Evolutionary conservation across 2,113 vertebrate species (phyloP), one percentile per base, ranked within the genome.

Genomic region (Myotis lucifugus): DNA sequence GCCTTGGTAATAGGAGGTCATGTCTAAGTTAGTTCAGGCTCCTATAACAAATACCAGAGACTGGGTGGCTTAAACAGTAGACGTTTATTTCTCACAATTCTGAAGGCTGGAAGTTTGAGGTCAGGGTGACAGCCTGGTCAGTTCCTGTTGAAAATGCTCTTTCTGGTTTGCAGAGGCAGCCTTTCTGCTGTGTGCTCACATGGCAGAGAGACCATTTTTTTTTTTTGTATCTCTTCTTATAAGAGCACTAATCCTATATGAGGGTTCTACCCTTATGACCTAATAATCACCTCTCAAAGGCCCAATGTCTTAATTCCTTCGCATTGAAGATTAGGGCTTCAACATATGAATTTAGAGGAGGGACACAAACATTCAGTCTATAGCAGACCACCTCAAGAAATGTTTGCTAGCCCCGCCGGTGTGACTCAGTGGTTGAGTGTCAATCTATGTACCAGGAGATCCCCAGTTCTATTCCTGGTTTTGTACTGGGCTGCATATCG

Each of bases 281-380:
- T 50, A 18, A 21, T 23, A 0, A 66, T 32, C 61, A 21, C 32
- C 37, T 34, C 21, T 21, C 19, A 59, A n/a, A 81, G 21, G 6
- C 32, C 37, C 10, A 15, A 18, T 17, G 15, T 56, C 64, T 46
- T n/a, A 42, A 56, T 25, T 2, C 11, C 42, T 56, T 21, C 23
- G 6, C 25, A 15, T 5, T 29, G 40, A 27, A 5, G 32, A 59
- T 78, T 34, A n/a, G 34, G 27, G 19, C 48, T 70, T 46, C 21
- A 1, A 32, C 0, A 0, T 15, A 21, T 1, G 42, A 19, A 23
- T 7, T 66, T 29, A 12, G 9, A 3, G 66, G n/a, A 25, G 21
- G 70, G n/a, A 34, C 40, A 50, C 1, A 5, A 15, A 40, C 23
- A 23, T 61, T 70, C 32, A 6, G n/a, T 32, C n/a, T 18, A 3